These are phyloP conservation scores for Eucriotettix oculatus DNA, from an alignment of 2,888 invertebrate genomes.

Conservation along the genomic window DNA sequence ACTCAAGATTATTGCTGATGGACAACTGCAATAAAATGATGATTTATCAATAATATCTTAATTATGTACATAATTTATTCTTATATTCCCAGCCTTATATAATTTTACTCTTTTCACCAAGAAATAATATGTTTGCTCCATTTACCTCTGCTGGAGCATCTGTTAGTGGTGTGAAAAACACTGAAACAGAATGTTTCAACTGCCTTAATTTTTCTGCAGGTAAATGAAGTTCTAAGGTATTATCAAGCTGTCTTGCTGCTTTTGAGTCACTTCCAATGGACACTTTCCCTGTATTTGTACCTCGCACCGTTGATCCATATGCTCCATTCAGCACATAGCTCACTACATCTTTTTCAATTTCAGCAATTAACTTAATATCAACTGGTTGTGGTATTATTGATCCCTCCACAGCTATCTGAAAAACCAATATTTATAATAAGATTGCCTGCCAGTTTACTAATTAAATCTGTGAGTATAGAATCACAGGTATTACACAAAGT, in stretches of 20 bases:
- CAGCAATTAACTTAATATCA: slow-evolving; percentile 18
- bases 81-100: not conserved
- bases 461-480: too few relatives aligned
- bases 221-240: slow-evolving; percentile 33
- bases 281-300: slow-evolving; percentile 24
- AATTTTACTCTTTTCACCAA: not conserved
- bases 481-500: too few relatives aligned
- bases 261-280: slow-evolving; percentile 20
- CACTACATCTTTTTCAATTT: slow-evolving; percentile 12
- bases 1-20: slow-evolving; percentile 26
- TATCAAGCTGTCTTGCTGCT: slow-evolving; percentile 16
- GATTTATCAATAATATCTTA: too few relatives aligned
- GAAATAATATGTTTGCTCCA: not conserved
- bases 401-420: too few relatives aligned
- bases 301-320: slow-evolving; percentile 13
- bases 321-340: slow-evolving; percentile 15
- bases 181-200: not conserved
- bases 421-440: too few relatives aligned
- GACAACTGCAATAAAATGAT: slow-evolving; percentile 17
- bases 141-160: not conserved
- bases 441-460: too few relatives aligned
- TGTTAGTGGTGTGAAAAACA: not conserved
- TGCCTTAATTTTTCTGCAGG: slow-evolving; percentile 24
- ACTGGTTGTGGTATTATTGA: slow-evolving; percentile 22
- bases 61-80: too few relatives aligned